Percentiles rank a stretch among this genome's conserved stretches.
These are phyloP conservation scores for Microchirus variegatus DNA, from an alignment of 2,797 vertebrate species.

Conservation along the genomic window DNA sequence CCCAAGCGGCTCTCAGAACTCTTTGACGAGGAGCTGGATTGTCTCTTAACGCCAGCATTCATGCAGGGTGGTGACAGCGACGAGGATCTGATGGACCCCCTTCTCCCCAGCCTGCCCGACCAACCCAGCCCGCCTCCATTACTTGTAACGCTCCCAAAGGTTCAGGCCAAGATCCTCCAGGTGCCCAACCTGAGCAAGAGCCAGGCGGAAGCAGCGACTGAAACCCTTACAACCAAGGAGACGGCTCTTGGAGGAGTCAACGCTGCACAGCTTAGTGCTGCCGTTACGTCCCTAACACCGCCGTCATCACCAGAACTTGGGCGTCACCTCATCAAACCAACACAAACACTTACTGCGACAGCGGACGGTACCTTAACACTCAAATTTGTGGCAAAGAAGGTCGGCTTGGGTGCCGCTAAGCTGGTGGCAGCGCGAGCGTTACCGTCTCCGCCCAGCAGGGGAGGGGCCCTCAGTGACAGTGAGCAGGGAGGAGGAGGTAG, in stretches of 20 bases:
- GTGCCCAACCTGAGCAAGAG: slow-evolving; percentile 53
- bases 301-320: slow-evolving; percentile 95
- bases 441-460: slow-evolving; percentile 81
- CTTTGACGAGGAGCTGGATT: slow-evolving; percentile 91
- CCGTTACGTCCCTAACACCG: slow-evolving; percentile 93
- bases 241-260: slow-evolving; percentile 74
- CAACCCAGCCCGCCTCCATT: slow-evolving; percentile 83
- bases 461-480: slow-evolving; percentile 87
- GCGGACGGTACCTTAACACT: slow-evolving; percentile 90
- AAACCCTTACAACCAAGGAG: slow-evolving; percentile 76
- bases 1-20: slow-evolving; percentile 90
- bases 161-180: slow-evolving; percentile 82
- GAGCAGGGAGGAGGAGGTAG: slow-evolving; percentile 83
- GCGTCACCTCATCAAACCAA: slow-evolving; percentile 91
- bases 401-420: slow-evolving; percentile 85
- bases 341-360: slow-evolving; percentile 87
- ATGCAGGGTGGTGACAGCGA: slow-evolving; percentile 84
- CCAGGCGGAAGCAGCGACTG: slow-evolving; percentile 38
- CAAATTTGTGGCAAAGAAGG: slow-evolving; percentile 92
- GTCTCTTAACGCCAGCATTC: slow-evolving; percentile 87
- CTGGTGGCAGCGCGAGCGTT: slow-evolving; percentile 80
- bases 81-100: slow-evolving; percentile 85
- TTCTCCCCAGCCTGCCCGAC: slow-evolving; percentile 83
- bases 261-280: slow-evolving; percentile 92
- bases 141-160: slow-evolving; percentile 86